Conservation (phyloP, 2,113 vertebrate species). For the Dunckerocampus dactyliophorus region DNA sequence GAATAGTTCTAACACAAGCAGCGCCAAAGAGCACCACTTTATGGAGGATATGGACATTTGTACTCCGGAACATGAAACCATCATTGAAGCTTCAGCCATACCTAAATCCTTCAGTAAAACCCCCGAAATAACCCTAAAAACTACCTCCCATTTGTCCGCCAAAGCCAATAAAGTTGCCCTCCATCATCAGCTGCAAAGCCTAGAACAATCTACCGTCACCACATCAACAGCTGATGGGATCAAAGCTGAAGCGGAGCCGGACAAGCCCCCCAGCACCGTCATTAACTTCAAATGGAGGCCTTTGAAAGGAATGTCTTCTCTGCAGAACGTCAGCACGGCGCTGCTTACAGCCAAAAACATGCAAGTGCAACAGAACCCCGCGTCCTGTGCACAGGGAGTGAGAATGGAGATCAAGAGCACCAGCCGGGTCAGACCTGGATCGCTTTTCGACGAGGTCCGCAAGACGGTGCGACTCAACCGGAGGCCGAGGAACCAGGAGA, state of each 20-base stretch:
- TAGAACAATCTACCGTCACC: conserved; percentile 19
- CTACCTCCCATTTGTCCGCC: conserved; percentile 31
- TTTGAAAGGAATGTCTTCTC: conserved; percentile 76
- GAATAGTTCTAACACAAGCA: conserved; percentile 23
- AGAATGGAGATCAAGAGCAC: conserved; percentile 95
- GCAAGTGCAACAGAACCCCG: conserved; percentile 44
- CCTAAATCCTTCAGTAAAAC: conserved; percentile 3
- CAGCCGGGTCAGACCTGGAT: conserved; percentile 89
- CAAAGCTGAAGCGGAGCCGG: conserved; percentile 49
- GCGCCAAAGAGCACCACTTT: conserved; percentile 61
- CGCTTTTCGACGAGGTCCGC: conserved; percentile 94
- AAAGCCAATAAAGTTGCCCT: conserved; percentile 9
- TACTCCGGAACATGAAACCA: conserved; percentile 79
- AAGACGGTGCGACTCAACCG: conserved; percentile 92
- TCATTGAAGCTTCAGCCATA: conserved; percentile 40
- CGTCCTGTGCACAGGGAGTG: conserved; percentile 76
- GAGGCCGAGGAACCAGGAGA: conserved; percentile 90
- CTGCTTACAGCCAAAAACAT: conserved; percentile 48
- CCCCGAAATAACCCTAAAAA: conserved; percentile 25
- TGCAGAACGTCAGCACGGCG: conserved; percentile 40
- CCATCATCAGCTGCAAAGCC: conserved; percentile 25
- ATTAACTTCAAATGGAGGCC: conserved; percentile 90
- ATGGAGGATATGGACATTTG: conserved; percentile 88
- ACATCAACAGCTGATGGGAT: conserved; percentile 16
- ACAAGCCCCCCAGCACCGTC: conserved; percentile 22